Conservation (phyloP, 2,113 vertebrate genomes). For the Orycteropus afer region DNA sequence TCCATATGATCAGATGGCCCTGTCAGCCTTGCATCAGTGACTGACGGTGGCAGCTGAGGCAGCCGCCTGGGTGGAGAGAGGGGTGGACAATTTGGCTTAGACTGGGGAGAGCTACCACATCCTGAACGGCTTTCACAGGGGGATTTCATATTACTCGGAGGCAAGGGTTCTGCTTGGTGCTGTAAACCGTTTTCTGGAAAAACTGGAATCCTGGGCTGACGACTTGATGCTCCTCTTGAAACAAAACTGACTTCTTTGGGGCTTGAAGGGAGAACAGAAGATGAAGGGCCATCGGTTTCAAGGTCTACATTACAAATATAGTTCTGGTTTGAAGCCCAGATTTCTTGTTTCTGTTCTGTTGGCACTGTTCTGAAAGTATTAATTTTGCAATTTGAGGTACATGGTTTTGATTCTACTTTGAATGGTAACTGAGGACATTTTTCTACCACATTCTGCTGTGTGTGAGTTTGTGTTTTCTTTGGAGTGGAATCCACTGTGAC, state of each 20-base stretch:
- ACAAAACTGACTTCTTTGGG: conserved; percentile 85
- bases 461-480: conserved; percentile 69
- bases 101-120: conserved; percentile 73
- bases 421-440: conserved; percentile 25
- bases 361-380: conserved; percentile 74
- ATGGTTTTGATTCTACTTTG: conserved; percentile 74
- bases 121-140: conserved; percentile 76
- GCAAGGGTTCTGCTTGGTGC: conserved; percentile 84
- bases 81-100: conserved; percentile 59
- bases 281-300: conserved; percentile 78
- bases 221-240: conserved; percentile 88
- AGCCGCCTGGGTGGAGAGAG: background rate
- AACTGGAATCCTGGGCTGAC: conserved; percentile 79
- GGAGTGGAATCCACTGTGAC: conserved; percentile 65
- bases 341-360: conserved; percentile 54
- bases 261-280: conserved; percentile 48
- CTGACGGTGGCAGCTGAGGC: conserved; percentile 36
- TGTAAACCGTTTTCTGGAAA: conserved; percentile 87
- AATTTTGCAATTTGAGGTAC: conserved; percentile 58
- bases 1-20: conserved; percentile 66
- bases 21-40: conserved; percentile 2
- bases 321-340: conserved; percentile 52
- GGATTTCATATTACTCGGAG: conserved; percentile 56
- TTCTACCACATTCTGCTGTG: conserved; percentile 59
- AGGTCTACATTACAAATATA: conserved; percentile 44